Percentiles rank a stretch among this genome's conserved stretches.
Conservation (phyloP, 2,113 vertebrate genomes). For the Chrysochloris asiatica region DNA sequence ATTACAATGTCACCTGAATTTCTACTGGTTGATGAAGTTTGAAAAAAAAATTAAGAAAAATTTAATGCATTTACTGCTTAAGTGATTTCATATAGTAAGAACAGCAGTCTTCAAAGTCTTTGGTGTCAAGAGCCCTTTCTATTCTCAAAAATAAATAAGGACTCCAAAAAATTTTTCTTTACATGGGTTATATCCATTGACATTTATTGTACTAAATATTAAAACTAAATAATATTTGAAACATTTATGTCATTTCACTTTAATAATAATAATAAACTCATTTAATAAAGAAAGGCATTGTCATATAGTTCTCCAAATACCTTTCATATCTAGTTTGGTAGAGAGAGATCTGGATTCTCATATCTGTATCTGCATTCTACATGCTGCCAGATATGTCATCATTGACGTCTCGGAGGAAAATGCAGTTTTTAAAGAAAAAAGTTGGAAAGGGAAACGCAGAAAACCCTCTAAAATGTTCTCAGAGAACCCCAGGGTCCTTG, state of each 20-base stretch:
- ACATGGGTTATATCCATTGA: not conserved
- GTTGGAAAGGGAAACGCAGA: not conserved
- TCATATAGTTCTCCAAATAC: slow-evolving; percentile 24
- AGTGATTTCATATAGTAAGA: slow-evolving; percentile 27
- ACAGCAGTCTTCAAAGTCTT: slow-evolving; percentile 45
- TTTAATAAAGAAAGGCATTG: not conserved
- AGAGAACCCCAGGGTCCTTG: not conserved
- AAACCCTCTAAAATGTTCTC: slow-evolving; percentile 19
- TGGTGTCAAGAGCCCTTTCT: slow-evolving; percentile 9
- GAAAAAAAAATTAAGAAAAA: slow-evolving; percentile 16
- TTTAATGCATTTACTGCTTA: not conserved
- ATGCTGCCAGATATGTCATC: not conserved
- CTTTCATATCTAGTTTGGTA: slow-evolving; percentile 14
- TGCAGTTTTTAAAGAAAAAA: not conserved
- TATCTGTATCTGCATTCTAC: not conserved
- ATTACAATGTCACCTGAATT: slow-evolving; percentile 11
- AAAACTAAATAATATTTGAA: slow-evolving; percentile 36
- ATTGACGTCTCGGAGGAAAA: slow-evolving; percentile 19
- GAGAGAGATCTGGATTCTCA: not conserved
- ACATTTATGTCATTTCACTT: slow-evolving; percentile 10
- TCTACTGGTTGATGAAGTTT: slow-evolving; percentile 19
- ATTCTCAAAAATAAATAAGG: slow-evolving; percentile 7
- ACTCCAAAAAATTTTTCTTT: not conserved
- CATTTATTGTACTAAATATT: slow-evolving; percentile 32
- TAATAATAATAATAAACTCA: not conserved